Evolutionary conservation across 2,888 invertebrate genomes (phyloP).

Genomic region (Caenorhabditis sp.): DNA sequence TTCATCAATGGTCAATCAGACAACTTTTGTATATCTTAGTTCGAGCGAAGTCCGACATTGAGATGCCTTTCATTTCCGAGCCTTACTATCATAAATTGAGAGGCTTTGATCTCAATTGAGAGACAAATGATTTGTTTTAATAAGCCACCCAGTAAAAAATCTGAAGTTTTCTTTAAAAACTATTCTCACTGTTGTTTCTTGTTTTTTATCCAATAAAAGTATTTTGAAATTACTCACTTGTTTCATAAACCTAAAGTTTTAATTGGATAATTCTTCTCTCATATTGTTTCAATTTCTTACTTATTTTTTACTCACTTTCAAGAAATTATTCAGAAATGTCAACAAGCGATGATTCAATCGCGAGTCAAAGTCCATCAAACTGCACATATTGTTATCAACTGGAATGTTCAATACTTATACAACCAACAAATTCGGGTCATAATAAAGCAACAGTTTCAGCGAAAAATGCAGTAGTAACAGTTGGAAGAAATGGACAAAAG

Average conservation of each 20-base stretch:
- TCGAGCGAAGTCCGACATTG: slow-evolving; percentile 6
- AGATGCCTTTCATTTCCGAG: slow-evolving; percentile 14
- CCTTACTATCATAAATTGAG: background rate
- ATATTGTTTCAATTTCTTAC: background rate
- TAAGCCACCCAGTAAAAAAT: too few relatives aligned
- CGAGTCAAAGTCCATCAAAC: slow-evolving; percentile 40
- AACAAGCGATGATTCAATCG: background rate
- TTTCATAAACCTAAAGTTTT: too few relatives aligned
- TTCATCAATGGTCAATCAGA: slow-evolving; percentile 19
- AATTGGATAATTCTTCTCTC: too few relatives aligned
- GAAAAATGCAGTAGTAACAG: slow-evolving; percentile 51
- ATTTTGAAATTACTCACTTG: too few relatives aligned
- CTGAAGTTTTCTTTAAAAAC: too few relatives aligned
- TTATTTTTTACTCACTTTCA: background rate
- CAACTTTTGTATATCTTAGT: slow-evolving; percentile 14
- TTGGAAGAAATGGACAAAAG: slow-evolving; percentile 52
- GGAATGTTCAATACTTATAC: slow-evolving; percentile 49
- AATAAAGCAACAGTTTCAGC: slow-evolving; percentile 41
- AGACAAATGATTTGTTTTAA: too few relatives aligned
- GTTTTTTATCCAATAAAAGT: too few relatives aligned
- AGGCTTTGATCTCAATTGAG: background rate
- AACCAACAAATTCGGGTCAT: slow-evolving; percentile 28
- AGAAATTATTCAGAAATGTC: background rate
- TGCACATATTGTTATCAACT: slow-evolving; percentile 54
- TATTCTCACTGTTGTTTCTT: too few relatives aligned